Evolutionary conservation across 2,888 invertebrate genomes (phyloP).

Genomic region (Phyto melanocephala): DNA sequence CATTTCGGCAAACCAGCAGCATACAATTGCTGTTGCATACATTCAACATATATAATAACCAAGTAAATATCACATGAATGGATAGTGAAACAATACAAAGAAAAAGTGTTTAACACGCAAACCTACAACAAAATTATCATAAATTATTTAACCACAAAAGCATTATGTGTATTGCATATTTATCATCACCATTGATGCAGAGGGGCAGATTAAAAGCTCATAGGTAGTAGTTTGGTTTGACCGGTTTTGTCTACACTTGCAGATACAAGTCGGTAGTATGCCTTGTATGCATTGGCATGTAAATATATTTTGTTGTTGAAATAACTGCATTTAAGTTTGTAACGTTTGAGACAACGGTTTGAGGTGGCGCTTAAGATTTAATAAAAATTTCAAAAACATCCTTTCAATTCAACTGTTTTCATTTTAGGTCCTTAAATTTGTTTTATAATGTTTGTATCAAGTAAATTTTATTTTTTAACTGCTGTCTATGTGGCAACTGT

Average conservation of each 20-base stretch:
- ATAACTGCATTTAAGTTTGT: constrained; percentile 45
- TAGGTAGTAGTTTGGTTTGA: constrained; percentile 6
- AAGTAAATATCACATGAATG: constrained; percentile 46
- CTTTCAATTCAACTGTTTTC: not conserved
- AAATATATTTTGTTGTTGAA: not conserved
- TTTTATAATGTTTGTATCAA: constrained; percentile 59
- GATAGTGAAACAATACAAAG: not conserved
- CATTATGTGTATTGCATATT: constrained; percentile 24
- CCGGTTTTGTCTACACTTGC: constrained; percentile 9
- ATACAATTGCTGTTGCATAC: not conserved
- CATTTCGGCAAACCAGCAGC: not conserved
- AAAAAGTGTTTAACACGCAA: constrained; percentile 15
- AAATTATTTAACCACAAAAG: not conserved
- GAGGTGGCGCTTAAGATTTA: constrained; percentile 26
- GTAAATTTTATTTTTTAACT: constrained; percentile 10
- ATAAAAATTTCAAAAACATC: not conserved
- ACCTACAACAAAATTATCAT: not conserved
- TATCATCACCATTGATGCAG: constrained; percentile 35
- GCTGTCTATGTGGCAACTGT: constrained; percentile 39
- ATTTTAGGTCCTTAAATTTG: not conserved
- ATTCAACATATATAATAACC: constrained; percentile 29
- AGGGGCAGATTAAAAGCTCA: constrained; percentile 31
- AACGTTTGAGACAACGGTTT: constrained; percentile 53
- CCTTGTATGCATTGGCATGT: not conserved
- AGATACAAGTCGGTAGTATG: not conserved